Evolutionary conservation across 2,113 vertebrate species (phyloP), one percentile per base, ranked within the genome.

Genomic region (Nyctibius bracteatus): DNA sequence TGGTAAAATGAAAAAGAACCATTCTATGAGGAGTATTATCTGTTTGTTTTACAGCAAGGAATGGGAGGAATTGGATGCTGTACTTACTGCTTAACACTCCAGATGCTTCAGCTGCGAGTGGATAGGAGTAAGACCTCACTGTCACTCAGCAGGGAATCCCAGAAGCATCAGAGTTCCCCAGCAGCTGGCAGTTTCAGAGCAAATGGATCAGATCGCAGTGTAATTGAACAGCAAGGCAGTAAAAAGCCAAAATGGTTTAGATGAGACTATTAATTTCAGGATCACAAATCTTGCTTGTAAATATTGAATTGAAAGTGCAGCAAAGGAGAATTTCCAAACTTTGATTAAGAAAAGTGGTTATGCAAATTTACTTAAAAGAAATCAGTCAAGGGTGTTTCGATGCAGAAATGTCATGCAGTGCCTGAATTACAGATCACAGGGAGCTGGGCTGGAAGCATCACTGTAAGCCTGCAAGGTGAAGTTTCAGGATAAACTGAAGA

Each of bases 231-330:
- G 58, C 28, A 77, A 88, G 86, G 59, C 90, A 94, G 75, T 62
- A 88, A 95, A 96, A 44, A 90, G 35, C 39, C 74, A 88, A 78
- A 95, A 86, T 28, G 30, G 37, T 51, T 94, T 90, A 95, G 79
- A 86, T 25, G 72, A 84, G 47, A 39, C 88, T 90, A 73, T 84
- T 96, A 86, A 96, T 94, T 93, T 88, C 93, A 95, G 82, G 63
- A 88, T 81, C 79, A 94, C 85, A 94, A 82, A 94, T 82, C 62
- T 75, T 41, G 41, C 81, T 87, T 72, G 70, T 92, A 94, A 90
- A 88, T 95, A 92, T 33, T 82, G 82, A 81, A 78, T 58, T 77
- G 41, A 85, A 94, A 93, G 63, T 0, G 3, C 30, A 33, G 8
- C 72, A 83, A 96, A 94, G 51, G 18, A 81, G 37, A 81, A 86